A percentile compares a stretch with the other conserved stretches of the same genome.
Conservation (phyloP, 2,797 vertebrate species). For the Smutsia temminckii region DNA sequence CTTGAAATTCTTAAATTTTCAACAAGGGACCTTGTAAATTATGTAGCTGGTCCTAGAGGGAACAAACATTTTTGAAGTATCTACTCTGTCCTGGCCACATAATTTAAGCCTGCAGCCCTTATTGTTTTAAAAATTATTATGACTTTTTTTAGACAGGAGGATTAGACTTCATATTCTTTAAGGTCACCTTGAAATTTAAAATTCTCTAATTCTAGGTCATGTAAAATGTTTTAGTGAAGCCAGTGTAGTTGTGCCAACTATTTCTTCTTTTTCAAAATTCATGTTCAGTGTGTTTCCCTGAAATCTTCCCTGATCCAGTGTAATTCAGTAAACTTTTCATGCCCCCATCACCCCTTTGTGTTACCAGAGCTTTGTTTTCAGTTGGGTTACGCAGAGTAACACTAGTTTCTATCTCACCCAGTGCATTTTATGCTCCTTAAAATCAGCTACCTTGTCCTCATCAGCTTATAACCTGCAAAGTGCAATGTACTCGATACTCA, state of each 20-base stretch:
- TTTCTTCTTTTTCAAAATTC: neutral
- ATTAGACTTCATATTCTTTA: neutral
- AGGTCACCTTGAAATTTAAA: neutral
- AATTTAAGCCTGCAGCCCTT: neutral
- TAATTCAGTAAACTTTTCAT: neutral
- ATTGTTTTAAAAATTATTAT: neutral
- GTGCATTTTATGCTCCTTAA: neutral
- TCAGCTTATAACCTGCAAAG: constrained; percentile 1
- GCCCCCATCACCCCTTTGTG: neutral
- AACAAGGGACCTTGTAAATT: neutral
- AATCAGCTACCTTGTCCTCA: neutral
- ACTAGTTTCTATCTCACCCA: neutral
- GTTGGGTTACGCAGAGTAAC: neutral
- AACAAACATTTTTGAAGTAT: neutral
- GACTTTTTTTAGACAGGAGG: neutral
- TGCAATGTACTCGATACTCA: neutral
- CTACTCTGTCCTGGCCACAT: neutral
- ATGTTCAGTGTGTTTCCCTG: neutral
- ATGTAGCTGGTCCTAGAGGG: neutral
- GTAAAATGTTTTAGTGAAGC: neutral
- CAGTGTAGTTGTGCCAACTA: neutral
- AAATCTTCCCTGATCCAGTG: neutral
- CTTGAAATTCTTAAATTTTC: neutral
- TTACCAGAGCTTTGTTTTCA: neutral
- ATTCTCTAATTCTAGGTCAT: neutral